A percentile compares a stretch with the other conserved stretches of the same genome.
Conservation (phyloP, 1,140 invertebrate genomes). For the Diabrotica virgifera region DNA sequence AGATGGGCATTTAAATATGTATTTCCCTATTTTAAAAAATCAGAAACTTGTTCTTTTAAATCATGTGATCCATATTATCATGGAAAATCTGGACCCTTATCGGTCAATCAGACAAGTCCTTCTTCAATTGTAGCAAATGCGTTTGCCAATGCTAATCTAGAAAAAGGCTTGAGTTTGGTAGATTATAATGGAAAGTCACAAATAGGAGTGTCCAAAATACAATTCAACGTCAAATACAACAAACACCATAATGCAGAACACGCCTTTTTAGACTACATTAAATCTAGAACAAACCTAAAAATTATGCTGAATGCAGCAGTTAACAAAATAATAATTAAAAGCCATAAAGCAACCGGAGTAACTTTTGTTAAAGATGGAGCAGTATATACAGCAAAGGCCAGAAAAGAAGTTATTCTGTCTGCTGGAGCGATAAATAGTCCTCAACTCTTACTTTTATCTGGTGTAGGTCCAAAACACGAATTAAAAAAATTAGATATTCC, state of each 20-base stretch:
- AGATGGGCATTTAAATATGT: constrained; percentile 84
- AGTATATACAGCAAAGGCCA: constrained; percentile 52
- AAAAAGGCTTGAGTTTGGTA: constrained; percentile 53
- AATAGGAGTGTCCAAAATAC: constrained; percentile 63
- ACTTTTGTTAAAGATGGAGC: constrained; percentile 52
- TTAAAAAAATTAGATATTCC: constrained; percentile 42
- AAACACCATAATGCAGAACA: constrained; percentile 54
- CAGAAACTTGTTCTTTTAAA: constrained; percentile 65
- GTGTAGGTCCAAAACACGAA: constrained; percentile 50
- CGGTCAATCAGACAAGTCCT: constrained; percentile 23
- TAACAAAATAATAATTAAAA: constrained; percentile 29
- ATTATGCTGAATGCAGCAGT: constrained; percentile 61
- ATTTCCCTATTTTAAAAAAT: constrained; percentile 78
- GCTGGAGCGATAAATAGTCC: constrained; percentile 52
- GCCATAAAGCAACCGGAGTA: constrained; percentile 58
- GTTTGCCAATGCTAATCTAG: constrained; percentile 60
- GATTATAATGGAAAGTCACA: constrained; percentile 66
- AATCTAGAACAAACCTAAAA: constrained; percentile 60
- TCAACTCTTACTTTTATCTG: constrained; percentile 58
- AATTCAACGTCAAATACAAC: constrained; percentile 60
- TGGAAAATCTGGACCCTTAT: constrained; percentile 56
- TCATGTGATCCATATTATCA: constrained; percentile 52
- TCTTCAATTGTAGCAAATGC: constrained; percentile 53
- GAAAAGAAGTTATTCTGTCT: constrained; percentile 64
- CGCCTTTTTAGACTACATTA: constrained; percentile 53